A percentile compares a stretch with the other conserved stretches of the same genome.
phyloP scores from a whole-genome alignment of 1,140 invertebrate genomes.

The Lordiphosa stackelbergi region DNA sequence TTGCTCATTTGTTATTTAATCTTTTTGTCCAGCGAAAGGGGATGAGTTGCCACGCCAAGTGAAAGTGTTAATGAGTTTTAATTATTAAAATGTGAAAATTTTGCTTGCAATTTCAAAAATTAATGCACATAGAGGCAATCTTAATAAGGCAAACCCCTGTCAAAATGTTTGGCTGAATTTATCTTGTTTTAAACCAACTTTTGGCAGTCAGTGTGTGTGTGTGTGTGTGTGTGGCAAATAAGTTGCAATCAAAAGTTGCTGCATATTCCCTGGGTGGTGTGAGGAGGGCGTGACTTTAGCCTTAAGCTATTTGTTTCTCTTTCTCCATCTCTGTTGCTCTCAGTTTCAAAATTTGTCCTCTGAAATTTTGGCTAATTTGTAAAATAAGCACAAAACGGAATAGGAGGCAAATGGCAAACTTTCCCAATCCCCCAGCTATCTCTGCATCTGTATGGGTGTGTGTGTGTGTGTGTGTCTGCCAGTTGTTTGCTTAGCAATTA shows the following conservation, averaged over 20 bases:
- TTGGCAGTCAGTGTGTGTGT: slow-evolving; percentile 33
- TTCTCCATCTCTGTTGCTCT: not conserved
- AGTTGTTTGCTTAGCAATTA: slow-evolving; percentile 57
- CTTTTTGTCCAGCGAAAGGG: slow-evolving; percentile 43
- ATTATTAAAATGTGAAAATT: slow-evolving; percentile 59
- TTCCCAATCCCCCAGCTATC: not conserved
- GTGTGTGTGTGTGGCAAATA: slow-evolving; percentile 53
- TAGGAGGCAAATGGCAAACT: slow-evolving; percentile 25
- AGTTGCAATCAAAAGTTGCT: slow-evolving; percentile 72
- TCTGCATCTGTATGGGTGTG: not conserved
- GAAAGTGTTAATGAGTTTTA: slow-evolving; percentile 73
- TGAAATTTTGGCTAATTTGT: slow-evolving; percentile 53
- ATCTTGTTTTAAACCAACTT: slow-evolving; percentile 58
- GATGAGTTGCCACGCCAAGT: slow-evolving; percentile 12
- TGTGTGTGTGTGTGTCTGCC: slow-evolving; percentile 5
- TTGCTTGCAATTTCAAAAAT: slow-evolving; percentile 10
- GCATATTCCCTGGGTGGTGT: slow-evolving; percentile 23
- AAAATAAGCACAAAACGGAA: slow-evolving; percentile 47
- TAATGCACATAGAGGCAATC: slow-evolving; percentile 4
- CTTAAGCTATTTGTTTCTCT: slow-evolving; percentile 30
- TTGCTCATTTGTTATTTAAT: slow-evolving; percentile 73
- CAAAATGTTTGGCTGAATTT: slow-evolving; percentile 38
- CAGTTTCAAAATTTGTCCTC: slow-evolving; percentile 1
- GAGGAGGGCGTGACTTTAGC: slow-evolving; percentile 29
- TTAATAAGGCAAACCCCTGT: slow-evolving; percentile 6